Evolutionary conservation across 2,113 vertebrate species (phyloP), one percentile per base, ranked within the genome.

Genomic region (Cathartes aura): DNA sequence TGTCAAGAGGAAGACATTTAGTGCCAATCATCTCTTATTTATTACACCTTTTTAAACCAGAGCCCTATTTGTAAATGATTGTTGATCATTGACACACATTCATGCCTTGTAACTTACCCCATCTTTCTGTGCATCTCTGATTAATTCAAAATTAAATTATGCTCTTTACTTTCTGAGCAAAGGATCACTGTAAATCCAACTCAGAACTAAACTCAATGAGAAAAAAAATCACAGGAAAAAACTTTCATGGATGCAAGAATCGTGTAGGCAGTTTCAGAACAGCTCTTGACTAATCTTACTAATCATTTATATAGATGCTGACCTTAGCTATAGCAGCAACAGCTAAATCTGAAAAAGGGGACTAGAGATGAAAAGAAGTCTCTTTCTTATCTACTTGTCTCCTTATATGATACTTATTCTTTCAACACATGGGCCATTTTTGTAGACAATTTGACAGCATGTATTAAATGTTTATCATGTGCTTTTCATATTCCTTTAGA

Each of bases 341-440:
- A 96, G 81, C 91, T 97, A 87, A 84, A 92, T 94, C 83, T 91
- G 93, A 94, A 96, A 95, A 92, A 87, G 63, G 47, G 82, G 75
- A 90, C 87, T 84, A 59, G 48, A 95, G 75, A 96, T 68, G 81
- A 75, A 89, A 93, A 89, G 70, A 83, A 94, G 83, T 68, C 60
- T 96, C 43, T 96, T 96, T 96, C 80, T 96, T 93, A 92, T 91
- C 76, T 94, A 80, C 94, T 95, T 90, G 90, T 93, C 90, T 96
- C 80, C 83, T 95, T 86, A 84, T 64, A 94, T 78, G 89, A 83
- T 95, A 75, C 76, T 94, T 96, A 84, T 88, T 97, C 92, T 95
- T 97, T 97, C 91, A 97, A 97, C 94, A 97, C 87, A 87, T 97
- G 50, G 89, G 93, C 91, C 96, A 95, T 94, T 96, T 96, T 92